Conservation (phyloP, 1,140 invertebrate species). For the Sesamia nonagrioides region DNA sequence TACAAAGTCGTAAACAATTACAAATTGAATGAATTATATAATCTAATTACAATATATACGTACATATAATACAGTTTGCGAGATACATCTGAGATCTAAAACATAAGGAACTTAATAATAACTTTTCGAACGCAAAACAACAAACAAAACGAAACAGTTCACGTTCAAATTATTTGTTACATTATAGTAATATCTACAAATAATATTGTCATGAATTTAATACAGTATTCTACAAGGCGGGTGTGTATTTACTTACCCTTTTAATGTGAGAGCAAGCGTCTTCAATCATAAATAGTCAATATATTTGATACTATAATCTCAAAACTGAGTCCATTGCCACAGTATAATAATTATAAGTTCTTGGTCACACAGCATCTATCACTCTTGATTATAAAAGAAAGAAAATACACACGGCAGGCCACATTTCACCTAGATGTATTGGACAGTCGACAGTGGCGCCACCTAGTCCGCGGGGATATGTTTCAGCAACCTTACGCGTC, state of each 20-base stretch:
- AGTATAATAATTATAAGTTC: neutral
- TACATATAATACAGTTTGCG: constrained; percentile 65
- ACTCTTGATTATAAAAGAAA: neutral
- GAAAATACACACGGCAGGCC: constrained; percentile 13
- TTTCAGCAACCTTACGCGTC: constrained; percentile 56
- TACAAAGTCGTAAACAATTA: constrained; percentile 72
- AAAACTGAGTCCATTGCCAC: no score
- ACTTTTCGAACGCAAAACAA: constrained; percentile 52
- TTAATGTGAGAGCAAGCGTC: neutral
- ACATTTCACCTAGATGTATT: neutral
- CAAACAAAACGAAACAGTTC: constrained; percentile 53
- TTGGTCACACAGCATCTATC: neutral
- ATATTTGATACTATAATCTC: no score
- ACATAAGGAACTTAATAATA: constrained; percentile 73
- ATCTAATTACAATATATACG: constrained; percentile 56
- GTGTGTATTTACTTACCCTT: constrained; percentile 40
- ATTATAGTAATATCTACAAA: constrained; percentile 66
- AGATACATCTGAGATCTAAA: constrained; percentile 80
- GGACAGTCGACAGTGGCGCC: constrained; percentile 28
- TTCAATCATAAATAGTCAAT: neutral
- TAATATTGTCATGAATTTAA: constrained; percentile 80
- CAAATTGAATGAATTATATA: constrained; percentile 58
- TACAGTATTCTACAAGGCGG: constrained; percentile 62
- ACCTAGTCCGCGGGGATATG: constrained; percentile 62
- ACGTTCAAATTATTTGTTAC: constrained; percentile 48